Conservation (phyloP, 2,888 invertebrate species). For the Cantharis nigra region DNA sequence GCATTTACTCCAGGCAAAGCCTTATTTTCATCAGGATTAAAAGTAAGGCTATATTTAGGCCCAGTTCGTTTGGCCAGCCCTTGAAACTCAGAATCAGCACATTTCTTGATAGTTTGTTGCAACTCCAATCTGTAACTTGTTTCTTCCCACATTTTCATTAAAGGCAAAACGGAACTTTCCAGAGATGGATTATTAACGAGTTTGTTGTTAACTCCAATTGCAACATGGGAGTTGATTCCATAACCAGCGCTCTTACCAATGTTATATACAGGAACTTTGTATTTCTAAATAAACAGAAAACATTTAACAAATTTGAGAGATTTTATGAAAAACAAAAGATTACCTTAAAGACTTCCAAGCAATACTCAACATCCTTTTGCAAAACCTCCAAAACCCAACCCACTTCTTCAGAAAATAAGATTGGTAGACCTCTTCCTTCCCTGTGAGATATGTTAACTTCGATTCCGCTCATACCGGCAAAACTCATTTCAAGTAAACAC, state of each 20-base stretch:
- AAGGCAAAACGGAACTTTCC: conserved; percentile 64
- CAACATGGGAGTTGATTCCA: conserved; percentile 69
- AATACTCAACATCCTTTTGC: conserved; percentile 60
- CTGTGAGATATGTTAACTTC: conserved; percentile 65
- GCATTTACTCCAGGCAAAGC: conserved; percentile 39
- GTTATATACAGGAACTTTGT: conserved; percentile 65
- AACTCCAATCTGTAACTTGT: conserved; percentile 90
- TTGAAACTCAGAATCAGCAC: conserved; percentile 79
- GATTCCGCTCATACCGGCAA: conserved; percentile 86
- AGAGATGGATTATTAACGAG: conserved; percentile 58
- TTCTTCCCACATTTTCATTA: conserved; percentile 92
- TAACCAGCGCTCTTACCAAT: conserved; percentile 71
- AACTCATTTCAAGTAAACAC: conserved; percentile 93
- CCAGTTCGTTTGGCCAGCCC: conserved; percentile 69
- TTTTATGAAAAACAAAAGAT: conserved; percentile 36
- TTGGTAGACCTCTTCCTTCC: conserved; percentile 63
- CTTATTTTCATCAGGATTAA: conserved; percentile 66
- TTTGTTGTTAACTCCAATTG: conserved; percentile 62
- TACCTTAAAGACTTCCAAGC: conserved; percentile 64
- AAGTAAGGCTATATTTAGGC: conserved; percentile 74
- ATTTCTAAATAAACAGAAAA: conserved; percentile 43
- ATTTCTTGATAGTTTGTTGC: conserved; percentile 79
- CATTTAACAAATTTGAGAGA: neutral
- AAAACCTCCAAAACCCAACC: conserved; percentile 83
- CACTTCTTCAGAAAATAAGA: conserved; percentile 84